Evolutionary conservation across 2,888 invertebrate genomes (phyloP).

Genomic region (Harpalus rufipes): DNA sequence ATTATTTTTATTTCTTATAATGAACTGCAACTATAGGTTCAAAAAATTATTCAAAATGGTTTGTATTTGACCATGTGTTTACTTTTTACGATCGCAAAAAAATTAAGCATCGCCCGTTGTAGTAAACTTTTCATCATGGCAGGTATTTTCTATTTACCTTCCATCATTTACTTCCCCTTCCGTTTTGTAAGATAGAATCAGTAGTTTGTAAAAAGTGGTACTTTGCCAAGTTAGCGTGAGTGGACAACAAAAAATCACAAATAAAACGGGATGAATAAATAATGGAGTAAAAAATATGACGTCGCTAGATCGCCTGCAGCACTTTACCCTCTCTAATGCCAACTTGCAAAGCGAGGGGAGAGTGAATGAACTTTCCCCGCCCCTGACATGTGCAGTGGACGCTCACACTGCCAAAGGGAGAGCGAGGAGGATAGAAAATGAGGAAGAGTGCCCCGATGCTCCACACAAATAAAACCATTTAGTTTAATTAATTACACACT

Average conservation of each 20-base stretch:
- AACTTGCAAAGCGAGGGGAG: conserved; percentile 8
- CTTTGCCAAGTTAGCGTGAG: conserved; percentile 35
- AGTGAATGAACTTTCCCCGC: conserved; percentile 11
- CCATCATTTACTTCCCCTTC: neutral
- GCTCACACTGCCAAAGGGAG: neutral
- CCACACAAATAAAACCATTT: neutral
- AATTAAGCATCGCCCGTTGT: too few relatives aligned
- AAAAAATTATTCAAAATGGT: too few relatives aligned
- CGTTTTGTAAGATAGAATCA: conserved; percentile 34
- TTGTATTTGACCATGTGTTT: too few relatives aligned
- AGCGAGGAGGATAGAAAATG: neutral
- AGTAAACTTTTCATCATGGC: too few relatives aligned
- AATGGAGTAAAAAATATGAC: conserved; percentile 62
- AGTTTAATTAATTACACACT: conserved; percentile 19
- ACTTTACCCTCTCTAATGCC: conserved; percentile 52
- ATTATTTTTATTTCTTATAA: too few relatives aligned
- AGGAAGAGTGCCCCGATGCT: neutral
- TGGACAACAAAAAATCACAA: conserved; percentile 48
- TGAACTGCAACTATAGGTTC: too few relatives aligned
- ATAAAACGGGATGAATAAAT: conserved; percentile 61
- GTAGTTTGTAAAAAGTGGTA: conserved; percentile 31
- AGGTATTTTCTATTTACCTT: conserved; percentile 1
- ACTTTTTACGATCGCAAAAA: too few relatives aligned
- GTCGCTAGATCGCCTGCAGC: conserved; percentile 45
- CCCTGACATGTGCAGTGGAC: conserved; percentile 44